Evolutionary conservation across 2,888 invertebrate species (phyloP).

Genomic region (Hydroisotoma schaefferi): DNA sequence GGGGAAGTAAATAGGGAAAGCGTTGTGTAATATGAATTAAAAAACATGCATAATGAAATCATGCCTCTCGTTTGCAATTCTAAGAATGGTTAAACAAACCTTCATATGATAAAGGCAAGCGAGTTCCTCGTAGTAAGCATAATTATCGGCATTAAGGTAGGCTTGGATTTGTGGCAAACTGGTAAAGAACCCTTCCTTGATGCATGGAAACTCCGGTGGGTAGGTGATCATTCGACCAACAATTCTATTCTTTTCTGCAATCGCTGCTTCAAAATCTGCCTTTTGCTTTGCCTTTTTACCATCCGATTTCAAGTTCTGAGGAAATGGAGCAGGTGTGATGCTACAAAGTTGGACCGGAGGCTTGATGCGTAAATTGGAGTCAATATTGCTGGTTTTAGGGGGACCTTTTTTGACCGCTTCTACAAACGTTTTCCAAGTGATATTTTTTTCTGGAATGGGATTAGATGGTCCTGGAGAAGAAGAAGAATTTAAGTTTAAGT

Average conservation of each 20-base stretch:
- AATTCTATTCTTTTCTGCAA: background rate
- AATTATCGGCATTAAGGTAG: slow-evolving; percentile 15
- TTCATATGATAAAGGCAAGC: slow-evolving; percentile 24
- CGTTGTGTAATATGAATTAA: background rate
- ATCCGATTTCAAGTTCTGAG: background rate
- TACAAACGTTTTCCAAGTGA: no score
- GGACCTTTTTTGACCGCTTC: no score
- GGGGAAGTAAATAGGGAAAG: background rate
- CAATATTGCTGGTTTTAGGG: no score
- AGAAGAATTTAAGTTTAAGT: no score
- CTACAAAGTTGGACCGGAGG: no score
- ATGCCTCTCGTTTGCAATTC: background rate
- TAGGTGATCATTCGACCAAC: background rate
- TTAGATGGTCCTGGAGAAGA: no score
- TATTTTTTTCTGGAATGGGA: no score
- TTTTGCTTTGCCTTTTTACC: no score
- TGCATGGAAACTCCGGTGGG: slow-evolving; percentile 3
- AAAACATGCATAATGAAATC: background rate
- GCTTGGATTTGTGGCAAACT: background rate
- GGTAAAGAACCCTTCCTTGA: slow-evolving; percentile 8
- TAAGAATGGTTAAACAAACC: slow-evolving; percentile 7
- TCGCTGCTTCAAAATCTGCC: no score
- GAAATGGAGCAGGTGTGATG: background rate
- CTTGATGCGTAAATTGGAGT: no score
- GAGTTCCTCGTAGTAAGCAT: slow-evolving; percentile 18